Evolutionary conservation across 2,888 invertebrate genomes (phyloP).

Genomic region (Serripes groenlandicus): DNA sequence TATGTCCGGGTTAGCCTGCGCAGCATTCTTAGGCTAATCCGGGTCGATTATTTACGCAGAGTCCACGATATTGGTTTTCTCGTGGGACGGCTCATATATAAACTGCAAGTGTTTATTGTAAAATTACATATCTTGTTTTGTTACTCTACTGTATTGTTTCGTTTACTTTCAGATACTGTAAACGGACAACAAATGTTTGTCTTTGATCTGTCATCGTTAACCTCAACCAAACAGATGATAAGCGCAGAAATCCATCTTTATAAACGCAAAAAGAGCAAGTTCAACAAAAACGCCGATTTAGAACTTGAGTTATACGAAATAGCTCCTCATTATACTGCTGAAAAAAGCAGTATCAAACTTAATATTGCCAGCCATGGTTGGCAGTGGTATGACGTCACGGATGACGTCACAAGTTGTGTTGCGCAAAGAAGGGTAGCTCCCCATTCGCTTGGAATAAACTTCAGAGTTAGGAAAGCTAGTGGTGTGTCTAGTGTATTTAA

Average conservation of each 20-base stretch:
- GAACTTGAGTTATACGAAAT: conserved; percentile 79
- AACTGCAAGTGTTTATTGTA: too few relatives aligned
- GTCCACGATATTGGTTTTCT: too few relatives aligned
- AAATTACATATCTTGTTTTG: too few relatives aligned
- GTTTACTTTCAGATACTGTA: conserved; percentile 75
- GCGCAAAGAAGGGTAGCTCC: conserved; percentile 69
- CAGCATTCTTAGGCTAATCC: too few relatives aligned
- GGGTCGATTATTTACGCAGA: too few relatives aligned
- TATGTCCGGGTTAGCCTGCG: too few relatives aligned
- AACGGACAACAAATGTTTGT: conserved; percentile 86
- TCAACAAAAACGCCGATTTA: conserved; percentile 65
- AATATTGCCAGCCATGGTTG: conserved; percentile 79
- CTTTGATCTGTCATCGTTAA: conserved; percentile 86
- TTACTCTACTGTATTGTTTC: too few relatives aligned
- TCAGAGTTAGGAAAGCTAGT: conserved; percentile 74
- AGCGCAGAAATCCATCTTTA: conserved; percentile 86
- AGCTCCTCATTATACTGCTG: conserved; percentile 75
- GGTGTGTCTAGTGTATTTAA: conserved; percentile 73
- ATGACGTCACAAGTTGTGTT: conserved; percentile 79
- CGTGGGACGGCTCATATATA: too few relatives aligned
- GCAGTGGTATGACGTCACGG: conserved; percentile 84
- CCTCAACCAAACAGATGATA: conserved; percentile 82
- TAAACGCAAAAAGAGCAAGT: conserved; percentile 73
- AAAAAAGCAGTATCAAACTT: conserved; percentile 74
- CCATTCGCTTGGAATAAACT: conserved; percentile 81